phyloP scores from a whole-genome alignment of 37 sponge, comb jelly and placozoan species.

The Halichondria panicea region DNA sequence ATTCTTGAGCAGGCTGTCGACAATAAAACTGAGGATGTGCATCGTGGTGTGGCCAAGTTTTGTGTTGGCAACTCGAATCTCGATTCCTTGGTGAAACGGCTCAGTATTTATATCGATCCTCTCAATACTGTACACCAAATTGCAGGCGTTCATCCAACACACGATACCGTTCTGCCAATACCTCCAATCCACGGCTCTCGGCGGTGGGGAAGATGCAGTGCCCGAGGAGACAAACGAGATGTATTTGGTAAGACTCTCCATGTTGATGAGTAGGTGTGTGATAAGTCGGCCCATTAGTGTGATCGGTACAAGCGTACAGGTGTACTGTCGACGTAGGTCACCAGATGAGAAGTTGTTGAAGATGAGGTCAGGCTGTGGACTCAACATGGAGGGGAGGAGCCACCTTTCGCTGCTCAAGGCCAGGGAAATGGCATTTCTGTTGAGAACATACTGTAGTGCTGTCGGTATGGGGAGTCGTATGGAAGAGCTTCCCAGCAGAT shows the following conservation, averaged over 20 bases:
- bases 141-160: constrained; percentile 35
- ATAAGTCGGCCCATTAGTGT: constrained; percentile 54
- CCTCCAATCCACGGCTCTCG: constrained; percentile 30
- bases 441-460: constrained; percentile 24
- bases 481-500: constrained; percentile 21
- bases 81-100: constrained; percentile 27
- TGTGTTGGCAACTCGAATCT: constrained; percentile 54
- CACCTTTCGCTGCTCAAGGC: constrained; percentile 40
- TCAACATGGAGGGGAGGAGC: constrained; percentile 39
- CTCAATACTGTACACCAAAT: constrained; percentile 49
- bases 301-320: constrained; percentile 27
- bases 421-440: constrained; percentile 31
- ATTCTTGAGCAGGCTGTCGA: constrained; percentile 58
- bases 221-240: neutral
- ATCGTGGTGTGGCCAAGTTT: constrained; percentile 34
- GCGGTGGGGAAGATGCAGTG: neutral
- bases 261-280: constrained; percentile 49
- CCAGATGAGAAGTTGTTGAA: neutral
- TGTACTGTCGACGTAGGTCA: constrained; percentile 35
- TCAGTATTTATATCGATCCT: neutral
- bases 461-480: constrained; percentile 10
- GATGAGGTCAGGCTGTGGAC: neutral
- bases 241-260: constrained; percentile 15
- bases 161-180: constrained; percentile 54
- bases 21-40: constrained; percentile 29